These are phyloP conservation scores for Chrysolina haemoptera DNA, from an alignment of 2,888 invertebrate species.

Conservation along the genomic window DNA sequence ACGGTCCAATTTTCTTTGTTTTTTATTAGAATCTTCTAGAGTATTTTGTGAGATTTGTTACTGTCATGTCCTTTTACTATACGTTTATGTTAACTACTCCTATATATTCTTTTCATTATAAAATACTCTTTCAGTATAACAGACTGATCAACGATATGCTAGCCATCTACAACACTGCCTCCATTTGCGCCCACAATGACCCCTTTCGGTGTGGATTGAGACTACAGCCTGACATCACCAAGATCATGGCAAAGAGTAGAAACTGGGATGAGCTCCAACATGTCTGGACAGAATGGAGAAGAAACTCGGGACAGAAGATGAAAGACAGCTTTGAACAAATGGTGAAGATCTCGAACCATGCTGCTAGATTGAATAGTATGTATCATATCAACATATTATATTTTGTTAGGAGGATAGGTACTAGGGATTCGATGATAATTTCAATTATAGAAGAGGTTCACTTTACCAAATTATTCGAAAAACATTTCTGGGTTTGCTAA, in stretches of 20 bases:
- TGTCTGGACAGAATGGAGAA: constrained; percentile 92
- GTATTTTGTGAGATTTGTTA: too few relatives aligned
- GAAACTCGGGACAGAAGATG: constrained; percentile 86
- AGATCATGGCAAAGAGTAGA: constrained; percentile 84
- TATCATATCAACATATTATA: background rate
- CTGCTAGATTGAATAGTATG: constrained; percentile 86
- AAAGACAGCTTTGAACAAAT: constrained; percentile 86
- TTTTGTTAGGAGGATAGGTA: too few relatives aligned
- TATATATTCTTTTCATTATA: background rate
- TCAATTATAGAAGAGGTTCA: too few relatives aligned
- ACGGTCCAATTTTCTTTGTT: too few relatives aligned
- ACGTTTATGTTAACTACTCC: too few relatives aligned
- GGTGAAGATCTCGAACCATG: constrained; percentile 85
- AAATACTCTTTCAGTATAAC: constrained; percentile 81
- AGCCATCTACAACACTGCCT: constrained; percentile 87
- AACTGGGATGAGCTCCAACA: constrained; percentile 92
- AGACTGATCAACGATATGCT: constrained; percentile 91
- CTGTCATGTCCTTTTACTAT: too few relatives aligned
- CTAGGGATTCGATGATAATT: too few relatives aligned
- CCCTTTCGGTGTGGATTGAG: constrained; percentile 87
- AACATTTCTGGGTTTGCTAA: too few relatives aligned
- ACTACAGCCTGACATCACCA: constrained; percentile 83
- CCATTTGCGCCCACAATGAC: constrained; percentile 88
- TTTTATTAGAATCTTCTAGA: too few relatives aligned
- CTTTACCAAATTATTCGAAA: too few relatives aligned